Evolutionary conservation across 2,113 vertebrate genomes (phyloP).

Genomic region (Syngnathus floridae): DNA sequence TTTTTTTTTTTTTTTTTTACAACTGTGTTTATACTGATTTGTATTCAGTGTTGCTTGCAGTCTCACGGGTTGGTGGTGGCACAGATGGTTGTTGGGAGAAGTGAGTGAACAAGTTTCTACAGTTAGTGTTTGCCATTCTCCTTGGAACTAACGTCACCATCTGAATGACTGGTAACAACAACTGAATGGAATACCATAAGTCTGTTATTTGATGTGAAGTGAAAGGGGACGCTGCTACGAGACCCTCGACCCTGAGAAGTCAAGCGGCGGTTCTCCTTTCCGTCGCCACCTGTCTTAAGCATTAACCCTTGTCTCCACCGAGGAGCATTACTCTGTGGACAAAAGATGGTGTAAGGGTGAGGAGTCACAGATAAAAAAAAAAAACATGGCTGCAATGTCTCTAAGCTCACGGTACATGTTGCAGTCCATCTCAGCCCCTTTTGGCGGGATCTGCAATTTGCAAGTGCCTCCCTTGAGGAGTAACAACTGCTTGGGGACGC

Average conservation of each 20-base stretch:
- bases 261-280: slow-evolving; percentile 28
- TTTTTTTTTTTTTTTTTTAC: background rate
- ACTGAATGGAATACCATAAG: too few relatives aligned
- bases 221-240: slow-evolving; percentile 24
- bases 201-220: slow-evolving; percentile 1
- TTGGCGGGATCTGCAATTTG: slow-evolving; percentile 23
- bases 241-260: slow-evolving; percentile 21
- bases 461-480: slow-evolving; percentile 8
- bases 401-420: slow-evolving; percentile 38
- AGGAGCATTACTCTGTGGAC: slow-evolving; percentile 23
- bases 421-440: slow-evolving; percentile 15
- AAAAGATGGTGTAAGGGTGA: slow-evolving; percentile 39
- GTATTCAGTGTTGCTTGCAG: slow-evolving; percentile 31
- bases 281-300: slow-evolving; percentile 46
- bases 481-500: slow-evolving; percentile 1
- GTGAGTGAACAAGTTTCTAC: slow-evolving; percentile 9
- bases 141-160: slow-evolving; percentile 28
- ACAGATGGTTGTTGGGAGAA: slow-evolving; percentile 13
- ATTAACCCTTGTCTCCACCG: slow-evolving; percentile 44
- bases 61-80: slow-evolving; percentile 14
- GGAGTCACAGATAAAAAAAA: slow-evolving; percentile 43
- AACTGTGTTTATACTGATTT: slow-evolving; percentile 13
- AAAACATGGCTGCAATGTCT: slow-evolving; percentile 9
- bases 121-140: slow-evolving; percentile 26
- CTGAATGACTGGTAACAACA: slow-evolving; percentile 33